Base-by-base conservation (phyloP, 2,888 invertebrate genomes). In the Erpobdella octoculata region DNA sequence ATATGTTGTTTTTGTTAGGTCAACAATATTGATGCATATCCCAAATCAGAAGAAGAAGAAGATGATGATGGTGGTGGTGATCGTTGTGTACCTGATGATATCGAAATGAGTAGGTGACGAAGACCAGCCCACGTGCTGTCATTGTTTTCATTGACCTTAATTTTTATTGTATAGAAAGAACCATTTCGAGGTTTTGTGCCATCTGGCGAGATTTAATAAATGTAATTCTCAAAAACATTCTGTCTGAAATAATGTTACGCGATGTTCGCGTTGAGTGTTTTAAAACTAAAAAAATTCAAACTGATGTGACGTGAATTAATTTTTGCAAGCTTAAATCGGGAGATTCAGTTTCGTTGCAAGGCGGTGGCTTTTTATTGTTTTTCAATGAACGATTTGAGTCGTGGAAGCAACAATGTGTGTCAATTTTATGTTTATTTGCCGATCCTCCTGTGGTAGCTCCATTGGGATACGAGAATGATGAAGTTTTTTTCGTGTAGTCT, bases 301-400 rank as follows among this genome's bases (percentile, higher is more conserved):
- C 69, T 6, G 70, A 72, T 18, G 72, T 72, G 48, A 72, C 72
- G 38, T 70, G 72, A 15, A 70, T 53, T 9, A 70, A 58, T 61
- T 72, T 69, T 33, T 70, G 70, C 25, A 70, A 35, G 35, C 35
- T 69, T 21, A 38, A 28, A 25, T 53, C 28, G 21, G 53, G 53
- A 21, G 53, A 53, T 21, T 53, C 53, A n/a, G 21, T 53, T n/a
- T 53, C 21, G 6, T 25, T 21, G 53, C 21, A 53, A 33, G 31
- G 31, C 35, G 28, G 46, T 41, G 46, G 62, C 35, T 62, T 62
- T n/a, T 62, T 62, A n/a, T 18, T 35, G 31, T 31, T 62, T 62
- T 62, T 62, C 31, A 62, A 31, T 31, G 31, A 35, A n/a, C 62
- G 31, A 15, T 62, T 62, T 8, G 35, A 8, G 33, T 62, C 35